Base-by-base conservation (phyloP, 2,113 vertebrate genomes). In the Suricata suricatta region DNA sequence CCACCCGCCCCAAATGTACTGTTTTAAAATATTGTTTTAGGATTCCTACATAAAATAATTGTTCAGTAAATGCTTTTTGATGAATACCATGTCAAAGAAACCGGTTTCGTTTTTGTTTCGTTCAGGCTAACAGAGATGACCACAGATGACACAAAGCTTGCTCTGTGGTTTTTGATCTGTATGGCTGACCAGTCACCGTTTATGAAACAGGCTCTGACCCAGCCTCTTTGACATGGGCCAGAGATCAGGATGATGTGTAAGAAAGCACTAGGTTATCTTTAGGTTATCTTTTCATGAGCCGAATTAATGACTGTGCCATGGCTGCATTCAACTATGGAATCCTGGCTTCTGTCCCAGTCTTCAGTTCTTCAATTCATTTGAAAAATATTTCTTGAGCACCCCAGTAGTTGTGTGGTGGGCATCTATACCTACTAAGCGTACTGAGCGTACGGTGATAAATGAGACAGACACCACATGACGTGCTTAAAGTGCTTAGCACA, bases 321-420 rank as follows among this genome's bases (percentile, higher is more conserved):
- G 77, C 38, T 41, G 10, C 41, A 23, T 60, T 86, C 35, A 79
- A 31, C 68, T 50, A 4, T 23, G 38, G 35, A 21, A 38, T 88
- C 47, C 52, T 47, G 14, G 38, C 57, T 82, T 23, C 84, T 8
- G 5, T 74, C 35, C 25, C 60, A n/a, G 25, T 87, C 15, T 76
- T 91, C 31, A 2, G 38, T 87, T 82, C 64, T 93, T 90, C 82
- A 41, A 44, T 72, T 77, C 15, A 47, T 80, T 90, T 13, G 50
- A 14, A 89, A 80, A 60, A 3, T 64, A 50, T 27, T 96, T 95
- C 77, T 38, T 81, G 50, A 64, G n/a, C 54, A 89, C 44, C 25
- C 29, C 44, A 0, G 14, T 88, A 63, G 33, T 74, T 44, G n/a
- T 44, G 6, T 54, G 8, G 0, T 11, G 15, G 2, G 35, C 4